Conservation (phyloP, 2,797 vertebrate genomes). For the Bradypus variegatus region DNA sequence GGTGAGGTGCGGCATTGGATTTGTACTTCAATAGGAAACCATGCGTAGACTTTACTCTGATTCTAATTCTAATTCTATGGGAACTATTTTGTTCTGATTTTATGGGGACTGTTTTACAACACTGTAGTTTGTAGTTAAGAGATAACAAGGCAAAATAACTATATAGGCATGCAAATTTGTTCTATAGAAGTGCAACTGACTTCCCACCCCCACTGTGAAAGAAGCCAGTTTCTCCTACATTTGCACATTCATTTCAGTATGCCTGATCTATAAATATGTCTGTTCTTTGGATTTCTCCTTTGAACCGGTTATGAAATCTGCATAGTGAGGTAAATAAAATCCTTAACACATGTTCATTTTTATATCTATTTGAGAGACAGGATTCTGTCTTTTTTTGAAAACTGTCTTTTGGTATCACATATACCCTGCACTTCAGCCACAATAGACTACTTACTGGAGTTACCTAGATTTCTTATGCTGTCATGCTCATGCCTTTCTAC, state of each 20-base stretch:
- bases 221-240: background rate
- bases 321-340: background rate
- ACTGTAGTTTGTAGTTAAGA: background rate
- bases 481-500: background rate
- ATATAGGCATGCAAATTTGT: background rate
- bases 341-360: slow-evolving; percentile 7
- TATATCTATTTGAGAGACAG: background rate
- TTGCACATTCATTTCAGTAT: background rate
- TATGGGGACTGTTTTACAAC: background rate
- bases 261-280: background rate
- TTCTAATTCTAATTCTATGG: background rate
- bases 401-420: background rate
- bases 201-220: background rate
- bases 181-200: background rate
- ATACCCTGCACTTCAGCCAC: background rate
- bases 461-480: background rate
- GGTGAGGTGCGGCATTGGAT: too few relatives aligned
- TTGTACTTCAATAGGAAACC: background rate
- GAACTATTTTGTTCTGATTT: background rate
- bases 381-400: background rate
- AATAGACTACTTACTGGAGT: background rate
- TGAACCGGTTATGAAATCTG: slow-evolving; percentile 13
- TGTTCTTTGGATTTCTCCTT: slow-evolving; percentile 11
- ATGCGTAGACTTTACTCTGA: background rate
- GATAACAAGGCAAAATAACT: background rate